A percentile compares a stretch with the other conserved stretches of the same genome.
phyloP scores from a whole-genome alignment of 2,113 vertebrate genomes.

The Misgurnus mizolepis region DNA sequence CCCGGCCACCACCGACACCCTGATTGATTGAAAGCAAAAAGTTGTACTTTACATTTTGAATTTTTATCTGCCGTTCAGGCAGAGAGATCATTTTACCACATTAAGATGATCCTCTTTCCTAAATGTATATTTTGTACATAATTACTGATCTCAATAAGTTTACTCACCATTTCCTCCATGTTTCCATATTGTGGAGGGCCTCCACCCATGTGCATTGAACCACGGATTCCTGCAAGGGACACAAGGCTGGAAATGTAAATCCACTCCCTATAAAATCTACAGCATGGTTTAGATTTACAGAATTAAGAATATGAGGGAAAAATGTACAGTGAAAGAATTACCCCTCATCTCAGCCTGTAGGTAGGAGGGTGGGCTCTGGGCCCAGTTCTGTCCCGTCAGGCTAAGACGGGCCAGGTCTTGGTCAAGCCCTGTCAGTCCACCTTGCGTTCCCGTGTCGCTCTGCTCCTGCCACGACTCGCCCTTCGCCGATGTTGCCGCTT shows the following conservation, averaged over 20 bases:
- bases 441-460: slow-evolving; percentile 64
- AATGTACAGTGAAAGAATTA: slow-evolving; percentile 54
- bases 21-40: slow-evolving; percentile 51
- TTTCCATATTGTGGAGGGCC: slow-evolving; percentile 82
- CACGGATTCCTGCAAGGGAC: slow-evolving; percentile 76
- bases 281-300: not conserved
- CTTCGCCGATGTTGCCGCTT: slow-evolving; percentile 59
- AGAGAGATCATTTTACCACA: no score
- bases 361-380: slow-evolving; percentile 82
- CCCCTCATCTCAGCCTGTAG: slow-evolving; percentile 86
- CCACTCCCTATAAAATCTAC: not conserved
- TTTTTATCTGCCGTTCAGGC: not conserved
- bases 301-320: no score
- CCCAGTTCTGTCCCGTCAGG: slow-evolving; percentile 86
- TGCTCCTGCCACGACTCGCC: slow-evolving; percentile 61
- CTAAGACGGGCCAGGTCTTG: slow-evolving; percentile 86
- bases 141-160: not conserved
- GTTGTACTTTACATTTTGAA: not conserved
- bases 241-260: not conserved
- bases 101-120: no score
- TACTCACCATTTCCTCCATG: slow-evolving; percentile 86
- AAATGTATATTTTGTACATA: no score
- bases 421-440: slow-evolving; percentile 77
- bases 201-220: slow-evolving; percentile 81
- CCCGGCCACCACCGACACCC: slow-evolving; percentile 82